phyloP scores from a whole-genome alignment of 1,140 invertebrate genomes.

The Drosophila serrata region DNA sequence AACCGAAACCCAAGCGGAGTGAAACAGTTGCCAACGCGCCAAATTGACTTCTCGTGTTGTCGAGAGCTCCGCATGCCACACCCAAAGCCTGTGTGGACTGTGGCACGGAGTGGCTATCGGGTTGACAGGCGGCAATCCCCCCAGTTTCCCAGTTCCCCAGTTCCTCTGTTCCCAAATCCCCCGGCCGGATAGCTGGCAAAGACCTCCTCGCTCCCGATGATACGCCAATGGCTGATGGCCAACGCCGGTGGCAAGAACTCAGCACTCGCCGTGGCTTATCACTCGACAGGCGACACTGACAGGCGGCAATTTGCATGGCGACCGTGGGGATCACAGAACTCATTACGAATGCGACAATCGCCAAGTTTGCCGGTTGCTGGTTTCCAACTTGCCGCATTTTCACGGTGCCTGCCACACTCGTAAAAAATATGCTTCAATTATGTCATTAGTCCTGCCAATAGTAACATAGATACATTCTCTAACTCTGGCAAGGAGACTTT shows the following conservation, averaged over 20 bases:
- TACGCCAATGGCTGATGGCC: slow-evolving; percentile 30
- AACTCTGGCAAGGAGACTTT: neutral
- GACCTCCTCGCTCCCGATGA: slow-evolving; percentile 1
- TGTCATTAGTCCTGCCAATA: neutral
- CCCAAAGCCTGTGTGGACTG: slow-evolving; percentile 17
- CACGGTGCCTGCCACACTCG: neutral
- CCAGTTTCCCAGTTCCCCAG: neutral
- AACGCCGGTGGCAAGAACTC: slow-evolving; percentile 57
- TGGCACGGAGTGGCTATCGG: slow-evolving; percentile 36
- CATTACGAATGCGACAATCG: slow-evolving; percentile 73
- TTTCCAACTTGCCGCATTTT: slow-evolving; percentile 13
- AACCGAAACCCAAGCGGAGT: neutral
- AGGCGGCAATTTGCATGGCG: slow-evolving; percentile 56
- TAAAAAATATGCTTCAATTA: neutral
- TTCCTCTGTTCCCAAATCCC: slow-evolving; percentile 19
- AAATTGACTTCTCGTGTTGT: slow-evolving; percentile 65
- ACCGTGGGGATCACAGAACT: slow-evolving; percentile 40
- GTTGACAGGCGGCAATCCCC: slow-evolving; percentile 47
- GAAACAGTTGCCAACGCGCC: slow-evolving; percentile 32
- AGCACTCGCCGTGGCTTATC: slow-evolving; percentile 45
- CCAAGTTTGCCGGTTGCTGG: slow-evolving; percentile 17
- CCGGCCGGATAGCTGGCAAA: slow-evolving; percentile 13
- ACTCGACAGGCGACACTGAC: slow-evolving; percentile 49
- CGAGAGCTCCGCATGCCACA: slow-evolving; percentile 49
- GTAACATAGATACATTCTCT: neutral